phyloP scores from a whole-genome alignment of 2,888 invertebrate species.

The Tiliacea aurago region DNA sequence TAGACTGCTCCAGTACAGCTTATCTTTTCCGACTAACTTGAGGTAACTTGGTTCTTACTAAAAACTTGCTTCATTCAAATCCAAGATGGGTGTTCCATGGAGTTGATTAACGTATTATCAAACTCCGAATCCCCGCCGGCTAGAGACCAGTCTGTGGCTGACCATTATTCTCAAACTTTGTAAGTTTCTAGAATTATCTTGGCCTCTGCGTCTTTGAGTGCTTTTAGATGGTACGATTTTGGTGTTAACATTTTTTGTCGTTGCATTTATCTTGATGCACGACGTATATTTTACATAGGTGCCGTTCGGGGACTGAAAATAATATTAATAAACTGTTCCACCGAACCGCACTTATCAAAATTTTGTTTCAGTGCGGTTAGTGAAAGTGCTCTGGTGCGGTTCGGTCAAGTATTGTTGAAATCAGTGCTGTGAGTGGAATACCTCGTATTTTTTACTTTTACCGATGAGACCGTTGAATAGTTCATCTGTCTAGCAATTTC shows the following conservation, averaged over 20 bases:
- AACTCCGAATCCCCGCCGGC: slow-evolving; percentile 59
- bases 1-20: slow-evolving; percentile 25
- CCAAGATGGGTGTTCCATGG: slow-evolving; percentile 52
- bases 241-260: background rate
- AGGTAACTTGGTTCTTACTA: slow-evolving; percentile 39
- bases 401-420: no score
- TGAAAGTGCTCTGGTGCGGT: no score
- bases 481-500: no score
- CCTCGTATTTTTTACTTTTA: no score
- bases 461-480: no score
- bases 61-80: slow-evolving; percentile 58
- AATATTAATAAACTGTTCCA: no score
- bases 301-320: no score
- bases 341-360: no score
- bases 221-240: slow-evolving; percentile 45
- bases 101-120: slow-evolving; percentile 64
- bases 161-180: slow-evolving; percentile 64
- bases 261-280: background rate
- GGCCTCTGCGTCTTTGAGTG: slow-evolving; percentile 47
- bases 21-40: slow-evolving; percentile 53
- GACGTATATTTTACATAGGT: background rate
- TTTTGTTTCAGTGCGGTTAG: no score
- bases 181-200: slow-evolving; percentile 62
- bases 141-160: slow-evolving; percentile 56
- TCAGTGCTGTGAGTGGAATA: no score